phyloP scores from a whole-genome alignment of 1,140 invertebrate species.

The Piezodorus guildinii region DNA sequence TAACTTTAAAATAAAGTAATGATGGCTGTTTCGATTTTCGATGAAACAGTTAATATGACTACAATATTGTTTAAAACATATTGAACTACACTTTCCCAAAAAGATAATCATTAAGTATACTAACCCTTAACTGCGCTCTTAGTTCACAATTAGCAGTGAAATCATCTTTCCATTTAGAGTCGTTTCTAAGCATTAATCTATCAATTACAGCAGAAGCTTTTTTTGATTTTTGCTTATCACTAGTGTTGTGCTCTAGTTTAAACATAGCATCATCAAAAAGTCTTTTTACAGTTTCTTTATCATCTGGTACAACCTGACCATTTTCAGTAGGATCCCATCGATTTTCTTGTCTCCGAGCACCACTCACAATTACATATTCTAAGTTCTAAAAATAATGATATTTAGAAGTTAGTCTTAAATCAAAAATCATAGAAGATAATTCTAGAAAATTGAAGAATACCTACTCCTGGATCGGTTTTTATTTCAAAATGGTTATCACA shows the following conservation, averaged over 20 bases:
- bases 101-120: no score
- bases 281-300: slow-evolving; percentile 75
- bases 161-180: slow-evolving; percentile 74
- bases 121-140: slow-evolving; percentile 71
- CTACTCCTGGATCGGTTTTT: slow-evolving; percentile 93
- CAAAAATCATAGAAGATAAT: neutral
- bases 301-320: slow-evolving; percentile 84
- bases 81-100: no score
- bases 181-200: slow-evolving; percentile 63
- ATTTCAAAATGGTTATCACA: slow-evolving; percentile 98
- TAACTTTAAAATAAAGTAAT: no score
- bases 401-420: neutral
- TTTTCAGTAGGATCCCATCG: slow-evolving; percentile 95
- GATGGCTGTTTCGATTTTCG: no score
- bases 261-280: slow-evolving; percentile 93
- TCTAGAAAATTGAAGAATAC: slow-evolving; percentile 29
- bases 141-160: slow-evolving; percentile 77
- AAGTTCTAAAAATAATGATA: slow-evolving; percentile 62
- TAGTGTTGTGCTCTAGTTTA: slow-evolving; percentile 79
- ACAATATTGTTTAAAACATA: no score
- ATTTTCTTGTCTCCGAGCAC: slow-evolving; percentile 91
- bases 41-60: no score
- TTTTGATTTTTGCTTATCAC: slow-evolving; percentile 63
- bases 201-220: slow-evolving; percentile 56
- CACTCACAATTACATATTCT: slow-evolving; percentile 91